Base-by-base conservation (phyloP, 2,888 invertebrate species). In the Noctua fimbriata region DNA sequence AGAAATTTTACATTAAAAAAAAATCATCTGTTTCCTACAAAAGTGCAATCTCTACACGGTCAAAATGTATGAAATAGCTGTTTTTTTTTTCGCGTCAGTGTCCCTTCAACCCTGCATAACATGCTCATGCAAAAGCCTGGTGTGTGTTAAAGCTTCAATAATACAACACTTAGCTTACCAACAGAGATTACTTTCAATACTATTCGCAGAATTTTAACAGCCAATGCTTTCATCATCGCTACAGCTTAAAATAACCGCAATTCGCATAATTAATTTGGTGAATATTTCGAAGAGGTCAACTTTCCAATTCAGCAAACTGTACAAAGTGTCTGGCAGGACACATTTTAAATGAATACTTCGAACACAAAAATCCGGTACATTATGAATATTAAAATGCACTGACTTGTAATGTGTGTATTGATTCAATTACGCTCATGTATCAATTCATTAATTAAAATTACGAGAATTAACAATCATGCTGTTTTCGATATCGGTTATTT, bases 391-490 rank as follows among this genome's bases (percentile, higher is more conserved):
- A 21, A 24, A 76, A 60, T 24, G 28, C 14, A 47, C 24, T 52
- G 16, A 24, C 21, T 24, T 58, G 28, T 60, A 36, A 24, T 70
- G 16, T 16, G 5, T 44, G 63, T 32, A n/a, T 52, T 18, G 52
- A 66, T 36, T 44, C 9, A 60, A 52, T 71, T 60, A 67, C 0
- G 41, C 47, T 58, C 14, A 58, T 24, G n/a, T 60, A 28, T 55
- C 52, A 77, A 60, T 76, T 14, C 16, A 28, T 63, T 63, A 49
- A 55, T 69, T 69, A 41, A 28, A 36, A 73, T 73, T 12, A 58
- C 21, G 16, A 44, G 5, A 69, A 36, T 55, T 10, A 44, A 55
- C 41, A 63, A 47, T 21, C 14, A 41, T 36, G 10, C 49, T 58
- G 41, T 72, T 41, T 63, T 24, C n/a, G 60, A 67, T 24, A 69